Evolutionary conservation across 2,888 invertebrate genomes (phyloP).

Genomic region (Rhopalosiphum nymphaeae): DNA sequence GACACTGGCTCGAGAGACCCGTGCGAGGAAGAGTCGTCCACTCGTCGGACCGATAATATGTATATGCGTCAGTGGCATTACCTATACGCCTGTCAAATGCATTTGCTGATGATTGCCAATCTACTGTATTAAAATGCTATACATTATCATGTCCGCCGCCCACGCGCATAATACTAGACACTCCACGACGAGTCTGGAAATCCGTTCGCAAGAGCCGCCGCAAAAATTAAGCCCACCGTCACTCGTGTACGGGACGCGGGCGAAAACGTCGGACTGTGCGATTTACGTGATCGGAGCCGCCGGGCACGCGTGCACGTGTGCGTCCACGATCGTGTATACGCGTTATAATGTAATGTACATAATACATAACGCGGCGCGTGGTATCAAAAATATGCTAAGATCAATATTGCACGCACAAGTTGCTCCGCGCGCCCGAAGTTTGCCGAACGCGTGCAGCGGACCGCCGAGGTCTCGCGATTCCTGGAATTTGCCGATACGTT

Average conservation of each 20-base stretch:
- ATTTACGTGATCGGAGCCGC: neutral
- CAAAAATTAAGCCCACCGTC: neutral
- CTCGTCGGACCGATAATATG: too few species aligned
- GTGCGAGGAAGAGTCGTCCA: too few species aligned
- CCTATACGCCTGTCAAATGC: too few species aligned
- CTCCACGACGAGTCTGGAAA: neutral
- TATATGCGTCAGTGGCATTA: too few species aligned
- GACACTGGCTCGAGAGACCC: too few species aligned
- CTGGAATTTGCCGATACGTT: conserved; percentile 25
- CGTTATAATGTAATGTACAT: neutral
- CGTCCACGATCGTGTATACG: neutral
- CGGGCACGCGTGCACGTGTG: neutral
- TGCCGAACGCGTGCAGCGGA: conserved; percentile 35
- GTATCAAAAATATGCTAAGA: conserved; percentile 50
- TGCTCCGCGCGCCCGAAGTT: conserved; percentile 29
- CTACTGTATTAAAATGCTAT: neutral
- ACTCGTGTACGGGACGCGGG: neutral
- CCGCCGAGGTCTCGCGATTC: conserved; percentile 41
- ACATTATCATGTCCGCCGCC: neutral
- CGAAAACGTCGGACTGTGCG: neutral
- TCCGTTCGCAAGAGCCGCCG: neutral
- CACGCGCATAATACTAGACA: neutral
- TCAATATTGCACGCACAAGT: conserved; percentile 56
- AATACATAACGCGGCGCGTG: neutral
- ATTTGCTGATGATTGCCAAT: neutral